Evolutionary conservation across 2,797 vertebrate species (phyloP), one percentile per base, ranked within the genome.

Genomic region (Darevskia mixta): DNA sequence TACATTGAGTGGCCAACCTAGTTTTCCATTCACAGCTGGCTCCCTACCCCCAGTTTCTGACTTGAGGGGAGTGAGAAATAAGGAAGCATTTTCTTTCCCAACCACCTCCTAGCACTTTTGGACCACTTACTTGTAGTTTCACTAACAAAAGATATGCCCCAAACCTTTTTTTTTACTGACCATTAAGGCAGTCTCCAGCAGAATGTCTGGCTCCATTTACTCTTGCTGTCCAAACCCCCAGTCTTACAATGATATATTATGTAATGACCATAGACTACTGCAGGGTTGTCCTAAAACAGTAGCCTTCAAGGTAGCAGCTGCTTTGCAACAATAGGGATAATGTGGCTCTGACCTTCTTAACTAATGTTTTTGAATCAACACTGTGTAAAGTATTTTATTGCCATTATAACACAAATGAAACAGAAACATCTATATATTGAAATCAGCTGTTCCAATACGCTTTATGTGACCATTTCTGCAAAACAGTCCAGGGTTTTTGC

Each of bases 361-460:
- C 45, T 67, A 25, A 66, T 82, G 58, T 66, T 83, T 71, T 72
- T 73, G 69, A 73, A n/a, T 64, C 82, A 83, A 83, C 45, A 55
- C 32, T 83, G 17, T 43, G 69, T 72, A 67, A 82, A 64, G 38
- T 69, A n/a, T 83, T 92, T 87, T 90, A 88, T 89, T 88, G 88
- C 79, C 58, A 90, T 88, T 87, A 86, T 66, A 87, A 61, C 45
- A 77, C 61, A 88, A 82, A 90, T 71, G 88, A 81, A 90, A 17
- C 1, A 0, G 35, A 87, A 91, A 71, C 75, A 86, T 93, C 87
- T 79, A 38, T 87, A 35, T 1, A 4, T 80, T 64, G 15, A 81
- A 67, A 79, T 84, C 91, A 90, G 32, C 83, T 92, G 89, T 94
- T 90, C 90, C 83, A 83, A 85, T 92, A 86, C 41, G 6, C 8